These are phyloP conservation scores for Silurus meridionalis DNA, from an alignment of 2,113 vertebrate genomes.

Conservation along the genomic window DNA sequence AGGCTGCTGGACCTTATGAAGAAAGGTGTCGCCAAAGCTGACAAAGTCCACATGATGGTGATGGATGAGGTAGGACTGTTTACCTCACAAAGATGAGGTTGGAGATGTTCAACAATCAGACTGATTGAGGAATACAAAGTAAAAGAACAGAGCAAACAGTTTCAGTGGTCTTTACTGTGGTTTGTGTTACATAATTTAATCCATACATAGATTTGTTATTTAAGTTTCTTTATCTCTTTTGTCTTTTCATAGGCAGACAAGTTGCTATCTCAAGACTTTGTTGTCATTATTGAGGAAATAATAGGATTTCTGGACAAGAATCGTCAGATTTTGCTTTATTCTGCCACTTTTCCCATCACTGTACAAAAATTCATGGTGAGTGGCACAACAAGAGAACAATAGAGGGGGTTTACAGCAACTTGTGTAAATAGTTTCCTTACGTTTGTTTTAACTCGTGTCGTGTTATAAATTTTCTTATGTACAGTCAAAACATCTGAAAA, in stretches of 20 bases:
- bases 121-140: not conserved
- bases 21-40: conserved; percentile 78
- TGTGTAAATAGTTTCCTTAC: not conserved
- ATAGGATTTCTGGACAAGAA: conserved; percentile 78
- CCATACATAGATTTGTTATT: not conserved
- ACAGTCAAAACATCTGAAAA: conserved; percentile 74
- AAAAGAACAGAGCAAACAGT: not conserved
- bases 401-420: not conserved
- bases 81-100: not conserved
- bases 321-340: conserved; percentile 78
- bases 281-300: conserved; percentile 78
- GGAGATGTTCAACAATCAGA: not conserved
- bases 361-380: conserved; percentile 82
- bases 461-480: not conserved
- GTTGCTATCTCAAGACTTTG: conserved; percentile 80
- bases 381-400: not conserved
- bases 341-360: conserved; percentile 79
- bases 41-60: conserved; percentile 75
- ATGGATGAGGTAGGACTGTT: conserved; percentile 75
- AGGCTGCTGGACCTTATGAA: conserved; percentile 78
- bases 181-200: not conserved
- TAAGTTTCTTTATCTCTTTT: not conserved
- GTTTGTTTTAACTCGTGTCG: not conserved
- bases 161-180: not conserved
- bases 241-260: conserved; percentile 73